Conservation (phyloP, 2,797 vertebrate species). For the Chelmon rostratus region DNA sequence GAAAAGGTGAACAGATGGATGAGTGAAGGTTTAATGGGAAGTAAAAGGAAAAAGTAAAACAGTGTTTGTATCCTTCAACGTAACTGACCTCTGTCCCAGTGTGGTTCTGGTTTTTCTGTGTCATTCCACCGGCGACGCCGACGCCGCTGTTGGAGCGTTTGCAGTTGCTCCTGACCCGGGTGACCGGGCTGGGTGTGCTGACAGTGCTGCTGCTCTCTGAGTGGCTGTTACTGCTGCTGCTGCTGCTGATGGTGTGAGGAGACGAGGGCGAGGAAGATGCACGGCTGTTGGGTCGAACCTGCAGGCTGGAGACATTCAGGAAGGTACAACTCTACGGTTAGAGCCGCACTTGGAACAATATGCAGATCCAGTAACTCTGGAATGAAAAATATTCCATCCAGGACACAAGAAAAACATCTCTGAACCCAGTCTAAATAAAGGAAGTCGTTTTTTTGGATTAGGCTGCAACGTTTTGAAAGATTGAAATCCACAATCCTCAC, state of each 20-base stretch:
- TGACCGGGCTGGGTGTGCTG: constrained; percentile 87
- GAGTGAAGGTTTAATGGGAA: not conserved
- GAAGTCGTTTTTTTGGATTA: not conserved
- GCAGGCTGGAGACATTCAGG: constrained; percentile 78
- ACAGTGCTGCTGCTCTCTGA: constrained; percentile 86
- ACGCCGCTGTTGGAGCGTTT: constrained; percentile 67
- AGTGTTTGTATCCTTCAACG: not conserved
- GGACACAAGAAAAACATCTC: not conserved
- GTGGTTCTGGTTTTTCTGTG: constrained; percentile 41
- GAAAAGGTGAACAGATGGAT: not conserved
- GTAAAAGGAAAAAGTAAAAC: not conserved
- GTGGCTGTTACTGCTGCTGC: constrained; percentile 84
- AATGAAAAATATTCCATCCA: not conserved
- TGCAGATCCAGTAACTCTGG: not conserved
- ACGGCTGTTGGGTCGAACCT: constrained; percentile 58
- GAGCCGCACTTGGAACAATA: not conserved
- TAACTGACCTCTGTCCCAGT: constrained; percentile 55
- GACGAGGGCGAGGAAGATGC: constrained; percentile 75
- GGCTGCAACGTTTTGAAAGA: not conserved
- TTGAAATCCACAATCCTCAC: constrained; percentile 41
- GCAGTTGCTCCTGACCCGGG: constrained; percentile 81
- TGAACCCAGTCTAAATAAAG: not conserved
- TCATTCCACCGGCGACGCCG: not conserved
- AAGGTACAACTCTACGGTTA: not conserved
- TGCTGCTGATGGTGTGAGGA: constrained; percentile 77